Evolutionary conservation across 2,113 vertebrate species (phyloP).

Genomic region (Benitochromis conjunctus): DNA sequence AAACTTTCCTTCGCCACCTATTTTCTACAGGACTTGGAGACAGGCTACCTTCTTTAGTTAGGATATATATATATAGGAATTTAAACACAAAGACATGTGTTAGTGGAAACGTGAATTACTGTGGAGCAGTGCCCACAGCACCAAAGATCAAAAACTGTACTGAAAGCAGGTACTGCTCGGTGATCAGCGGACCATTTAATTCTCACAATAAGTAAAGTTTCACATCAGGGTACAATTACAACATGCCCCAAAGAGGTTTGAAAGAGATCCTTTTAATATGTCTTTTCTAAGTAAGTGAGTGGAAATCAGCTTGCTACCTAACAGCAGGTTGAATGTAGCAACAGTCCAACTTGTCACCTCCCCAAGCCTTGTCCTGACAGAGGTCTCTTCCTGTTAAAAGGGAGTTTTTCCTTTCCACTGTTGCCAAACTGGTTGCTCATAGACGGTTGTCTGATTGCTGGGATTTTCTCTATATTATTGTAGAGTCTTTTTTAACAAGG

Average conservation of each 20-base stretch:
- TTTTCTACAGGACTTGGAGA: neutral
- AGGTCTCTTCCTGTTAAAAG: neutral
- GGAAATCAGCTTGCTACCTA: neutral
- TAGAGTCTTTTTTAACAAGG: neutral
- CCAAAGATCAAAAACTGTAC: neutral
- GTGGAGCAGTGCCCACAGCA: neutral
- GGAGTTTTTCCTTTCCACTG: neutral
- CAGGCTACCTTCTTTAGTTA: neutral
- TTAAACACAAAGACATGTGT: neutral
- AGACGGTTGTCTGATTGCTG: neutral
- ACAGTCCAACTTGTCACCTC: neutral
- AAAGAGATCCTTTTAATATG: neutral
- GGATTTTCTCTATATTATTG: neutral
- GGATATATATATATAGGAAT: neutral
- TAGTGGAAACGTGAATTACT: neutral
- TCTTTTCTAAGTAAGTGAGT: neutral
- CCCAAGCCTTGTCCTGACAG: neutral
- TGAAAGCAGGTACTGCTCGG: neutral
- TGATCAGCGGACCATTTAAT: neutral
- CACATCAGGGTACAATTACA: neutral
- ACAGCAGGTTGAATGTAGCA: neutral
- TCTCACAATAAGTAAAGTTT: neutral
- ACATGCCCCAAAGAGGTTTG: neutral
- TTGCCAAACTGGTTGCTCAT: neutral
- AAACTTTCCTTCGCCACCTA: neutral